Evolutionary conservation across 1,140 invertebrate genomes (phyloP), one percentile per base, ranked within the genome.

Genomic region (Zaprionus vittiger): DNA sequence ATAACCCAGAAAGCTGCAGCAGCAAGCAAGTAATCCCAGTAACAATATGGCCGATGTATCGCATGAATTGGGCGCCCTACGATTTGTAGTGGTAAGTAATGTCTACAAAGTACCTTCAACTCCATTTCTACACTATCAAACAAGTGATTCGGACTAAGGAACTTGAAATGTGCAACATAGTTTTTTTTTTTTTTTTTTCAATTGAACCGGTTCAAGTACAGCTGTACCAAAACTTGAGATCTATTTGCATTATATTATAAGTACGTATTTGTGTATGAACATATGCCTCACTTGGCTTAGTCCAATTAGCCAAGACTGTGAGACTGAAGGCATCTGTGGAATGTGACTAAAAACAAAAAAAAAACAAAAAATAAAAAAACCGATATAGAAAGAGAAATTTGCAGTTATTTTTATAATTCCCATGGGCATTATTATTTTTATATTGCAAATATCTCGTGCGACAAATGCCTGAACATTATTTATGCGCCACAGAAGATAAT

Each of bases 31-130:
- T 69, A 68, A 62, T 47, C 59, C 47, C 22, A 77, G 52, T 26
- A 67, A 62, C 65, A 85, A 65, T 64, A 92, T 92, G 91, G 78
- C 91, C 71, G 91, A 92, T 78, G 89, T 92, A 69, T 91, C 91
- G 34, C 91, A 92, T 67, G 91, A 92, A 72, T 73, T 92, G 65
- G 91, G 91, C 59, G 85, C 91, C 55, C 75, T 92, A 56, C 89
- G 91, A 56, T 91, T 90, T 76, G 91, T 92, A 59, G 86, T 92
- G 89, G 91, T 92, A 79, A 92, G 91, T 92, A 67, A 20, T 22
- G 20, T 14, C n/a, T n/a, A 4, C 47, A 9, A 22, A 49, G 41
- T 44, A 44, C 14, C 38, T 41, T 17, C 9, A 20, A 1, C 20
- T 1, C 9, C 3, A 6, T 12, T 49, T n/a, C 47, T 22, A 9